Conservation (phyloP, 2,113 vertebrate species). For the Phasianus colchicus region DNA sequence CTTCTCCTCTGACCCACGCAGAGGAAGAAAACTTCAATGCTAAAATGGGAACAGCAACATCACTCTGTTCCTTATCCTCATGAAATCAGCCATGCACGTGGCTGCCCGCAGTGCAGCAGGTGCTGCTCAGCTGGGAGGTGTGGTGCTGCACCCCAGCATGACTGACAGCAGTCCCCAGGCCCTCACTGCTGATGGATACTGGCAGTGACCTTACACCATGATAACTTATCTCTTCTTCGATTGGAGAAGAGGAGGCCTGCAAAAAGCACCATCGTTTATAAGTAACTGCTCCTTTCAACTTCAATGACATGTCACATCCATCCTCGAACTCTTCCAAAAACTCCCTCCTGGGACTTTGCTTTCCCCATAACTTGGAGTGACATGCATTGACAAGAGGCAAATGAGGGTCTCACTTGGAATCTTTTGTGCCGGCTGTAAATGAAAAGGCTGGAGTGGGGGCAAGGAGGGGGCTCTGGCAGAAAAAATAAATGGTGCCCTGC, state of each 20-base stretch:
- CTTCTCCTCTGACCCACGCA: background rate
- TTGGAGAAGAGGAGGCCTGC: constrained; percentile 49
- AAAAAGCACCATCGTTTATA: constrained; percentile 65
- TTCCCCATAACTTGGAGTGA: constrained; percentile 62
- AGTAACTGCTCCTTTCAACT: constrained; percentile 77
- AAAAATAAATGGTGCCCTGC: constrained; percentile 69
- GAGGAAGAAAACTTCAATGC: background rate
- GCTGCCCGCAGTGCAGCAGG: background rate
- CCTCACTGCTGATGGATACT: background rate
- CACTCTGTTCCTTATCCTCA: background rate
- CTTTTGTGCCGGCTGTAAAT: constrained; percentile 34
- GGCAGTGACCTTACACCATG: background rate
- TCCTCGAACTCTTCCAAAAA: constrained; percentile 73
- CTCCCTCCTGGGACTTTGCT: constrained; percentile 58
- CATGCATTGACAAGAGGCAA: background rate
- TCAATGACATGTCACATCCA: constrained; percentile 74
- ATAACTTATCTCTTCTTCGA: constrained; percentile 21
- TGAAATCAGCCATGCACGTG: rapidly evolving
- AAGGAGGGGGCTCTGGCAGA: constrained; percentile 26
- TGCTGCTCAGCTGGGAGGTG: background rate
- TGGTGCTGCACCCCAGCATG: background rate
- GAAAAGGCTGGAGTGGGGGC: constrained; percentile 22
- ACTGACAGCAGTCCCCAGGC: background rate
- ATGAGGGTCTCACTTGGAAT: background rate
- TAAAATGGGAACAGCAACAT: background rate